These are phyloP conservation scores for Tinea trinotella DNA, from an alignment of 2,888 invertebrate species.

Conservation along the genomic window DNA sequence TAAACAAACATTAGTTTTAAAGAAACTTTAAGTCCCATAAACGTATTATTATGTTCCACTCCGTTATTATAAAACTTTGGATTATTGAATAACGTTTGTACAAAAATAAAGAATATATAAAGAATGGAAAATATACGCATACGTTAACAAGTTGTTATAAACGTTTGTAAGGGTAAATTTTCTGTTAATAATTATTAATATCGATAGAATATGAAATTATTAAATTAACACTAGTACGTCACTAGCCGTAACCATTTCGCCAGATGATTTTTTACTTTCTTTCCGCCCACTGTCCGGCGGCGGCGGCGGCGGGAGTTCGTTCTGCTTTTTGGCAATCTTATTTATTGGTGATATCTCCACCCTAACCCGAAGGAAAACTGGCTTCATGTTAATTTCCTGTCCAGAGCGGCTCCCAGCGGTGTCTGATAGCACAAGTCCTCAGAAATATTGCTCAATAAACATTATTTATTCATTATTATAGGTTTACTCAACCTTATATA, in stretches of 20 bases:
- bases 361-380: conserved; percentile 49
- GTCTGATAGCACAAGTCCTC: neutral
- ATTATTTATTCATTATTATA: neutral
- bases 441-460: conserved; percentile 15
- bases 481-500: neutral
- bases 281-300: conserved; percentile 40
- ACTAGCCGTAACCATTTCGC: conserved; percentile 28
- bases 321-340: conserved; percentile 61
- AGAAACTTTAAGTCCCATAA: too few species aligned
- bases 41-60: too few species aligned
- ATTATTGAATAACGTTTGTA: too few species aligned
- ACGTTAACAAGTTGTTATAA: too few species aligned
- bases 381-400: conserved; percentile 66
- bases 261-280: conserved; percentile 49
- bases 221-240: too few species aligned
- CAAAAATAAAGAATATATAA: too few species aligned
- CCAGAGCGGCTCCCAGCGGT: neutral
- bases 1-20: too few species aligned
- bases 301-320: conserved; percentile 28
- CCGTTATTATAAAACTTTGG: too few species aligned
- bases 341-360: conserved; percentile 57
- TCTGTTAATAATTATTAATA: too few species aligned
- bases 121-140: too few species aligned
- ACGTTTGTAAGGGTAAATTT: too few species aligned
- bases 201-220: too few species aligned